Base-by-base conservation (phyloP, 2,113 vertebrate species). In the Rhabdornis inornatus region DNA sequence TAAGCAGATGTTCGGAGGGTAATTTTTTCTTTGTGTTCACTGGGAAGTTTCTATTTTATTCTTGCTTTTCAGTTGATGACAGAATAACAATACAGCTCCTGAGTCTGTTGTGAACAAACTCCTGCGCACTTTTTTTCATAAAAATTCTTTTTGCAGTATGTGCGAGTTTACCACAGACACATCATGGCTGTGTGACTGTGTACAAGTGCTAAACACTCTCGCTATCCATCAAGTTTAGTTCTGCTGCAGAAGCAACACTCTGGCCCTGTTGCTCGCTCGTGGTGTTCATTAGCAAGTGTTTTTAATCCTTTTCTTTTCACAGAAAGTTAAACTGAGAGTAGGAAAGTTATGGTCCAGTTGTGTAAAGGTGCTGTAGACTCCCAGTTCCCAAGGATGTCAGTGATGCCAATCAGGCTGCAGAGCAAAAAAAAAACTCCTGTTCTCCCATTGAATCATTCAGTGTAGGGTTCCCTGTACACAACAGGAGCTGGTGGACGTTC, bases 1-100 rank as follows among this genome's bases (percentile, higher is more conserved):
- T 87, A 61, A 92, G 74, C 89, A 92, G 94, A 86, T 95, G 74
- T 94, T 94, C 17, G 13, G 63, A 69, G 53, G 10, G 1, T 71
- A 70, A 60, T 80, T 69, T 77, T 91, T 84, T 35, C 83, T 91
- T 83, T 75, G 50, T 65, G 42, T 80, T 89, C 53, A 61, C 59
- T 63, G 50, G 53, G 10, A 95, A 83, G 70, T 80, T 85, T 65
- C 71, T 93, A 0, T 45, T 80, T 82, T 74, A 13, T 40, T 78
- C 63, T 42, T 71, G 39, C 39, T 59, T 94, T 74, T 87, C 72
- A 19, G 53, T 45, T 87, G 88, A 79, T 65, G 55, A 42, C 63
- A 79, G 49, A 91, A 37, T 56, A 80, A 55, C 60, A 49, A 3
- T 25, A 3, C 53, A 55, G 7, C 55, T 87, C 78, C 50, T 7